Evolutionary conservation across 2,113 vertebrate species (phyloP).

Genomic region (Podarcis cretensis): DNA sequence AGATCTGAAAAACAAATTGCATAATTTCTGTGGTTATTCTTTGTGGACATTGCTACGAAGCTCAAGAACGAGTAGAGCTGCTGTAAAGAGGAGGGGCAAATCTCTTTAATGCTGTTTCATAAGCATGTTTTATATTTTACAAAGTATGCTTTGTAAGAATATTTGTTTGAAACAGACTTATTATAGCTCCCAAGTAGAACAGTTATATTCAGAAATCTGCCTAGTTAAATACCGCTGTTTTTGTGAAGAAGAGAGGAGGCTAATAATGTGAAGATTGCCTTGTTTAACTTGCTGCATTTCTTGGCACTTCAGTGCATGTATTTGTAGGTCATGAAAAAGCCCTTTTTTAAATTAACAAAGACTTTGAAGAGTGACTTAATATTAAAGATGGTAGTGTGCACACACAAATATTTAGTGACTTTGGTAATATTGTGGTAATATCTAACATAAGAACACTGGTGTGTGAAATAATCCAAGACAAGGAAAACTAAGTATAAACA

Average conservation of each 20-base stretch:
- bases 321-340: background rate
- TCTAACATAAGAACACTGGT: background rate
- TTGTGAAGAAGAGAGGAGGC: background rate
- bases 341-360: background rate
- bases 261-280: background rate
- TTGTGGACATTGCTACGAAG: background rate
- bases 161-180: background rate
- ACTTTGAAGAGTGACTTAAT: background rate
- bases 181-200: background rate
- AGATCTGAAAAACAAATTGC: constrained; percentile 11
- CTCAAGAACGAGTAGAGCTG: background rate
- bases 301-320: background rate
- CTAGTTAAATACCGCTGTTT: background rate
- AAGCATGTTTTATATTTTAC: constrained; percentile 15
- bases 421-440: background rate
- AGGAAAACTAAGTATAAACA: background rate
- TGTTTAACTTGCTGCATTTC: background rate
- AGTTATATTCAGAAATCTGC: background rate
- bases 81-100: background rate
- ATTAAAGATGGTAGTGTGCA: background rate
- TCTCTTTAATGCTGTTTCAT: constrained; percentile 12
- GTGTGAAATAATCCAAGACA: background rate
- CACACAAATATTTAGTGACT: background rate
- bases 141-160: constrained; percentile 4
- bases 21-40: background rate